phyloP scores from a whole-genome alignment of 2,888 invertebrate species.

The Drosophila subquinaria region DNA sequence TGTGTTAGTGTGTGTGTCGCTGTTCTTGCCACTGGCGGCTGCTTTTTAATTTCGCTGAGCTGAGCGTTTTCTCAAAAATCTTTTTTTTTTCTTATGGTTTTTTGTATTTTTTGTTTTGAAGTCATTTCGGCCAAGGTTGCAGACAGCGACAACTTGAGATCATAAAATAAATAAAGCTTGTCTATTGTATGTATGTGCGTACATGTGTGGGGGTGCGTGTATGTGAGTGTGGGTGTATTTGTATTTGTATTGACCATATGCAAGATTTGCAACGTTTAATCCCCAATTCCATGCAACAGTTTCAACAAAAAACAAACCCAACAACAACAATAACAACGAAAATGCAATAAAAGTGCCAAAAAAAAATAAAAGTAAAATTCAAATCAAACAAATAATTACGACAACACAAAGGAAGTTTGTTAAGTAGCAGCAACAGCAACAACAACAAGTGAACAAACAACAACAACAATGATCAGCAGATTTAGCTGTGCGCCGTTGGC shows the following conservation, averaged over 20 bases:
- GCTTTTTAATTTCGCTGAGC: slow-evolving; percentile 58
- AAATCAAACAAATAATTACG: background rate
- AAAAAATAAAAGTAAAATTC: slow-evolving; percentile 19
- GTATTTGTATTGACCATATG: slow-evolving; percentile 56
- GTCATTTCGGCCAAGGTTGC: slow-evolving; percentile 73
- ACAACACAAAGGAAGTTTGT: background rate
- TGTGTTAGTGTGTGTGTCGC: slow-evolving; percentile 14
- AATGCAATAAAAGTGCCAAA: slow-evolving; percentile 61
- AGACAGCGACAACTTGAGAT: slow-evolving; percentile 59
- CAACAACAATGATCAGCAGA: slow-evolving; percentile 37
- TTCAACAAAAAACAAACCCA: slow-evolving; percentile 33
- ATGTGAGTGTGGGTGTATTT: background rate
- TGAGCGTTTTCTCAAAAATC: slow-evolving; percentile 42
- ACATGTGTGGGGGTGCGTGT: slow-evolving; percentile 15
- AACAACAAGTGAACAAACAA: background rate
- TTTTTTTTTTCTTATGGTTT: slow-evolving; percentile 8
- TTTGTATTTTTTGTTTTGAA: slow-evolving; percentile 27
- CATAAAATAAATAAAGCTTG: slow-evolving; percentile 56
- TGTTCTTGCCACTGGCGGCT: slow-evolving; percentile 38
- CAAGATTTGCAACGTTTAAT: slow-evolving; percentile 50
- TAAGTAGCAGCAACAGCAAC: background rate
- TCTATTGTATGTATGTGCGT: slow-evolving; percentile 24
- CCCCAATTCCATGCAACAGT: slow-evolving; percentile 36
- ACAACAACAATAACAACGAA: slow-evolving; percentile 53
- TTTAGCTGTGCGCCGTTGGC: slow-evolving; percentile 24